Evolutionary conservation across 2,113 vertebrate genomes (phyloP).

Genomic region (Ameiurus melas): DNA sequence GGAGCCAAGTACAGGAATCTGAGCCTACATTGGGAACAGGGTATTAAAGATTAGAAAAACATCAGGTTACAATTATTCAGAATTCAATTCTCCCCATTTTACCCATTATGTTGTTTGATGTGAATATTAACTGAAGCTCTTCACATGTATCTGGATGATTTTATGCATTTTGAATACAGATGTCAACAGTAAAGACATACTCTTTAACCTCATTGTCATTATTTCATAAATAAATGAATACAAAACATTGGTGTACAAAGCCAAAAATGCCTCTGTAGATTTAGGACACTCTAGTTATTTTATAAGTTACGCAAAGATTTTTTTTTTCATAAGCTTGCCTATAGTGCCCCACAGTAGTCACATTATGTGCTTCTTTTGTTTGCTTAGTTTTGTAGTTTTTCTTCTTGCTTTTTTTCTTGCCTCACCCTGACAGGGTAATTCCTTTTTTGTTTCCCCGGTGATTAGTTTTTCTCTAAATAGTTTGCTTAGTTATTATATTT

Average conservation of each 20-base stretch:
- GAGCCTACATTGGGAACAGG: too few species aligned
- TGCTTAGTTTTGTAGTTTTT: not conserved
- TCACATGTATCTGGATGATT: too few species aligned
- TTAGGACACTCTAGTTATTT: not conserved
- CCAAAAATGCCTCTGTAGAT: not conserved
- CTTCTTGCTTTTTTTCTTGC: not conserved
- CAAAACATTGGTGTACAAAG: not conserved
- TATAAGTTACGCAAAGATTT: not conserved
- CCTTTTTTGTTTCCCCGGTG: not conserved
- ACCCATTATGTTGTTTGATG: too few species aligned
- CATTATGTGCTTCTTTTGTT: not conserved
- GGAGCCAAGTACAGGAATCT: too few species aligned
- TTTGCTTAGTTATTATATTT: not conserved
- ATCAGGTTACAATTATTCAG: too few species aligned
- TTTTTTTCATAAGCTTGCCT: not conserved
- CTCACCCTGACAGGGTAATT: not conserved
- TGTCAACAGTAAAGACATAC: too few species aligned
- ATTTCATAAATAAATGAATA: not conserved
- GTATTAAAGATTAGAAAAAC: too few species aligned
- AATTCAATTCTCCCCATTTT: too few species aligned
- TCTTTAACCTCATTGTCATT: not conserved
- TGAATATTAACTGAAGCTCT: too few species aligned
- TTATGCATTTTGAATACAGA: too few species aligned
- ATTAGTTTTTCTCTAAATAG: not conserved
- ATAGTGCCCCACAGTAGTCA: not conserved